Evolutionary conservation across 2,797 vertebrate species (phyloP).

Genomic region (Macrochelys suwanniensis): DNA sequence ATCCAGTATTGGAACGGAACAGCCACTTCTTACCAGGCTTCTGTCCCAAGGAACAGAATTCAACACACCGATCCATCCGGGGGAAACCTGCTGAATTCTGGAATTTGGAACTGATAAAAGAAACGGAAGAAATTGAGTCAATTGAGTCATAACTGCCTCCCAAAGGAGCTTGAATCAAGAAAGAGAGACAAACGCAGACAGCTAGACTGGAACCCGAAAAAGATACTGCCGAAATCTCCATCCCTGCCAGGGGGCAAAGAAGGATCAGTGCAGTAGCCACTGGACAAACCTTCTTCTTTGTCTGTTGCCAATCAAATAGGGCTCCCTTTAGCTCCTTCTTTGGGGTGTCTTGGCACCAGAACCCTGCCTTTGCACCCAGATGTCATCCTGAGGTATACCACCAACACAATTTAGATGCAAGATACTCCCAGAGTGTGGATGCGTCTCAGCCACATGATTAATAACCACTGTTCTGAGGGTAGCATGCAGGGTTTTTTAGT

Average conservation of each 20-base stretch:
- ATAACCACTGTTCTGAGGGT: not conserved
- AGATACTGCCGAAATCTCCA: not conserved
- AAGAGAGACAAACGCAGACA: not conserved
- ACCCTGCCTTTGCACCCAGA: not conserved
- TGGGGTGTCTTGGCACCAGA: not conserved
- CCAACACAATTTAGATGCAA: no score
- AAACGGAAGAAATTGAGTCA: not conserved
- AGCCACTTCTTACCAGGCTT: no score
- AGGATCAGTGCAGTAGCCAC: not conserved
- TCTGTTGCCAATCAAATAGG: fast-evolving
- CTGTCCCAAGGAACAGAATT: not conserved
- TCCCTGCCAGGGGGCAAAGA: fast-evolving
- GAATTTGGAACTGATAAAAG: not conserved
- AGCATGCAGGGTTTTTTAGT: not conserved
- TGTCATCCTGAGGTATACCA: not conserved
- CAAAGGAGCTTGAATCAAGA: not conserved
- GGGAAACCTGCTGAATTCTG: not conserved
- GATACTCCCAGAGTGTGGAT: no score
- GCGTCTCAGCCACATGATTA: not conserved
- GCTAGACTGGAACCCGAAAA: not conserved
- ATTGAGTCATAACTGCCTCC: fast-evolving
- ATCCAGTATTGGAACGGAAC: no score
- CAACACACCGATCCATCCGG: no score
- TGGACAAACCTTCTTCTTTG: not conserved
- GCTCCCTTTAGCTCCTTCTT: not conserved